These are phyloP conservation scores for human DNA, from an alignment of 2,113 vertebrate species.

Conservation along the genomic window DNA sequence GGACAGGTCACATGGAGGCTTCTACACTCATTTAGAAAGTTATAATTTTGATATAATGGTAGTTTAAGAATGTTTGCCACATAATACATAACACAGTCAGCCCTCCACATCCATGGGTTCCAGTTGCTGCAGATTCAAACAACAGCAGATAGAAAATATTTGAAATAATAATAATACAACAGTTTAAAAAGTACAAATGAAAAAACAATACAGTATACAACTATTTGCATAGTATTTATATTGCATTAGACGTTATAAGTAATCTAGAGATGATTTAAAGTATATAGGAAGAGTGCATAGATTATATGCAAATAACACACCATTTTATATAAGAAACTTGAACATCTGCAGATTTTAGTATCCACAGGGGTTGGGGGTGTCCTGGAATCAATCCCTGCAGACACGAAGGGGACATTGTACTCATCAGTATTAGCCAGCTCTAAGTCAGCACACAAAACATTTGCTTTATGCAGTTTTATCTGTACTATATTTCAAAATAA, in stretches of 20 bases:
- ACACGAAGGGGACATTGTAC: background rate
- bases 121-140: too few species aligned
- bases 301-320: background rate
- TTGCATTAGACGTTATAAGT: rapidly evolving
- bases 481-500: slow-evolving; percentile 20
- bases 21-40: background rate
- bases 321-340: background rate
- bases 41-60: background rate
- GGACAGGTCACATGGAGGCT: background rate
- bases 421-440: background rate
- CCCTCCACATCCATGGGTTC: too few species aligned
- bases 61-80: background rate
- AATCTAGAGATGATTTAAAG: too few species aligned
- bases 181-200: too few species aligned
- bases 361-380: background rate
- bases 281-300: background rate
- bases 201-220: too few species aligned
- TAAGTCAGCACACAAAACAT: background rate
- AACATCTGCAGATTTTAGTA: background rate
- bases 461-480: background rate
- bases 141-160: too few species aligned
- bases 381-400: background rate
- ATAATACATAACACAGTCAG: background rate
- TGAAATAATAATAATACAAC: too few species aligned
- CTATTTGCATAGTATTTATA: too few species aligned